These are phyloP conservation scores for Chiroxiphia lanceolata DNA, from an alignment of 2,797 vertebrate species.

Conservation along the genomic window DNA sequence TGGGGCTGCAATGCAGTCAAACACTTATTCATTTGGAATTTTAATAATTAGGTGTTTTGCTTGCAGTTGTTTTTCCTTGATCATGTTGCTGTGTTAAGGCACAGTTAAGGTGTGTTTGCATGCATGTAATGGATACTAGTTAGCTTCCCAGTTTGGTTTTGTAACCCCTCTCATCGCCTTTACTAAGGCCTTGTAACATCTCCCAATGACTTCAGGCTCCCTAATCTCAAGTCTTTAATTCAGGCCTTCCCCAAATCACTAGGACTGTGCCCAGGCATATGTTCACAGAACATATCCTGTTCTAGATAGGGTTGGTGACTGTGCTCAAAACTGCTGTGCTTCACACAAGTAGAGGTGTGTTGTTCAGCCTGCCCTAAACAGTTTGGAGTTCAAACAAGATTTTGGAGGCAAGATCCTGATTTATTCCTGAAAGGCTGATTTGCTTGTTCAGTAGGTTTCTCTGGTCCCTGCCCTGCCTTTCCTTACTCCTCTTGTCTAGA, in stretches of 20 bases:
- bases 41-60: neutral
- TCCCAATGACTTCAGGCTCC: neutral
- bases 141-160: neutral
- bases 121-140: neutral
- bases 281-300: rapidly evolving
- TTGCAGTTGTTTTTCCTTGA: neutral
- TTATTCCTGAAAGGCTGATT: neutral
- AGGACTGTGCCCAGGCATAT: neutral
- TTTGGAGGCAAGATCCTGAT: neutral
- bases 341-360: neutral
- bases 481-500: neutral
- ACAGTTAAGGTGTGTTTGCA: neutral
- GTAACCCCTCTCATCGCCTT: neutral
- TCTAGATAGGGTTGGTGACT: neutral
- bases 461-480: neutral
- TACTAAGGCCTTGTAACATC: neutral
- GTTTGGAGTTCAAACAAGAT: neutral
- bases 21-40: neutral
- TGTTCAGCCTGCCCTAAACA: neutral
- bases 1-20: rapidly evolving
- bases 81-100: neutral
- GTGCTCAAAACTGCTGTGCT: neutral
- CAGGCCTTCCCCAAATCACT: neutral
- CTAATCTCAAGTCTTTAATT: neutral
- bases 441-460: neutral